Percentiles rank a stretch among this genome's conserved stretches.
Conservation (phyloP, 2,888 invertebrate species). For the Monopis laevigella region DNA sequence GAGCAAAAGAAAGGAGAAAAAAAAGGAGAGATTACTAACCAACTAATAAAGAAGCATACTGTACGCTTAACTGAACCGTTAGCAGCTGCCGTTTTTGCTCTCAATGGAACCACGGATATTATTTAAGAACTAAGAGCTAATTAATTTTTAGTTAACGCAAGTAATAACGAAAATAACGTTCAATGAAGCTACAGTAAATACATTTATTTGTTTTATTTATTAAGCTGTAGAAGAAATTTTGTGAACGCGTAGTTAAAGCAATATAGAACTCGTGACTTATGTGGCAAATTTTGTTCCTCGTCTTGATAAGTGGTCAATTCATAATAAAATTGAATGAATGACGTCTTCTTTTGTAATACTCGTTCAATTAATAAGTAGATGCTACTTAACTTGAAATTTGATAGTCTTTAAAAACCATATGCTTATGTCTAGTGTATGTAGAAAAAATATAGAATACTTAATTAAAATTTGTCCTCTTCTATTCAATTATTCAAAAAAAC, state of each 20-base stretch:
- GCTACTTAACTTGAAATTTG: no score
- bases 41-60: slow-evolving; percentile 50
- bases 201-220: slow-evolving; percentile 1
- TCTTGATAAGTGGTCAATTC: slow-evolving; percentile 46
- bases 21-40: slow-evolving; percentile 46
- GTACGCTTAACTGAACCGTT: slow-evolving; percentile 34
- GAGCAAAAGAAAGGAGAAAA: slow-evolving; percentile 35
- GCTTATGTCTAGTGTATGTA: no score
- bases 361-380: slow-evolving; percentile 34
- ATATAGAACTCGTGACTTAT: slow-evolving; percentile 28
- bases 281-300: slow-evolving; percentile 60
- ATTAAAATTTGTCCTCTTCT: not conserved
- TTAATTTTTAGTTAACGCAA: slow-evolving; percentile 10
- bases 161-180: not conserved
- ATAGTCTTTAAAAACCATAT: no score
- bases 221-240: not conserved
- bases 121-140: slow-evolving; percentile 8
- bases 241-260: not conserved
- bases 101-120: slow-evolving; percentile 10
- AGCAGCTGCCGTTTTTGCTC: slow-evolving; percentile 56
- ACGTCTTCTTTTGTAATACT: slow-evolving; percentile 41
- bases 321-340: slow-evolving; percentile 50
- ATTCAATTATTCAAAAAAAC: not conserved
- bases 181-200: not conserved
- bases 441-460: slow-evolving; percentile 20